These are phyloP conservation scores for Acanthurus leucopareius DNA, from an alignment of 2,797 vertebrate species.

Conservation along the genomic window DNA sequence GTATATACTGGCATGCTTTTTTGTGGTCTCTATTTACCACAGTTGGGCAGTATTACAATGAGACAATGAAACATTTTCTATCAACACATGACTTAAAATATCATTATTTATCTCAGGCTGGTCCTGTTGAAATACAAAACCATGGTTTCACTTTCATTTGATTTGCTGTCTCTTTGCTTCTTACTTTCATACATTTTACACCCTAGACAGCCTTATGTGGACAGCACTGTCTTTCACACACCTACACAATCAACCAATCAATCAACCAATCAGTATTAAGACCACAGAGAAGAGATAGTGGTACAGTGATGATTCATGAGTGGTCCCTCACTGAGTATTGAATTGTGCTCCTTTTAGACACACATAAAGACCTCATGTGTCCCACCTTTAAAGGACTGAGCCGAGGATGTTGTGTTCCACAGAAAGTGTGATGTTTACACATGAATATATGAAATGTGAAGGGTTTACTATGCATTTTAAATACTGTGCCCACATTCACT, in stretches of 20 bases:
- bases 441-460: slow-evolving; percentile 34
- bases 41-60: slow-evolving; percentile 58
- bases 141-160: not conserved
- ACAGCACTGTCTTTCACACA: slow-evolving; percentile 31
- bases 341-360: slow-evolving; percentile 75
- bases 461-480: slow-evolving; percentile 46
- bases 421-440: slow-evolving; percentile 37
- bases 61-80: slow-evolving; percentile 46
- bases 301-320: slow-evolving; percentile 36
- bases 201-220: slow-evolving; percentile 27
- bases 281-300: slow-evolving; percentile 19
- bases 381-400: slow-evolving; percentile 41
- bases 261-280: slow-evolving; percentile 20
- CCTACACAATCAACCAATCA: slow-evolving; percentile 13
- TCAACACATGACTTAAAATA: slow-evolving; percentile 33
- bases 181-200: slow-evolving; percentile 8
- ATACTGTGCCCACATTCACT: slow-evolving; percentile 62
- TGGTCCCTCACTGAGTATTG: slow-evolving; percentile 66
- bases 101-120: not conserved
- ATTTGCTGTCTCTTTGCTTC: not conserved
- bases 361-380: slow-evolving; percentile 48
- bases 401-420: slow-evolving; percentile 40
- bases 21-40: slow-evolving; percentile 58
- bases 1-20: slow-evolving; percentile 65
- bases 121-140: not conserved